A percentile compares a stretch with the other conserved stretches of the same genome.
phyloP scores from a whole-genome alignment of 2,888 invertebrate genomes.

The Hyalella azteca region DNA sequence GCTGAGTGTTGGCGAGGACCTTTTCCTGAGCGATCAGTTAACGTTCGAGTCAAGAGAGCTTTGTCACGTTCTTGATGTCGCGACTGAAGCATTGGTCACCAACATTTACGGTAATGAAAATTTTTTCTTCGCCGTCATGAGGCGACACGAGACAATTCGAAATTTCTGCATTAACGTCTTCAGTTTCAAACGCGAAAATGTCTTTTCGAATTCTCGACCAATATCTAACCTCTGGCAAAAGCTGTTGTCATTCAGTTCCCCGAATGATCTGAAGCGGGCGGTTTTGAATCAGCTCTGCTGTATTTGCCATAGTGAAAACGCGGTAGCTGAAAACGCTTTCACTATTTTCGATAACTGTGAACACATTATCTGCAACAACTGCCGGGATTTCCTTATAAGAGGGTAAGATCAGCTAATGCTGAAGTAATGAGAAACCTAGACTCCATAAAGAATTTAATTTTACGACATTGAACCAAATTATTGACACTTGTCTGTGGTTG shows the following conservation, averaged over 20 bases:
- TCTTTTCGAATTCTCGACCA: not conserved
- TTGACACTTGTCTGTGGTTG: not conserved
- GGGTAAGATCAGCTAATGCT: too few relatives aligned
- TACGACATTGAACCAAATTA: too few relatives aligned
- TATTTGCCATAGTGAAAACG: not conserved
- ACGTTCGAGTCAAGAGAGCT: not conserved
- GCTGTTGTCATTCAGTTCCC: not conserved
- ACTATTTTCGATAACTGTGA: slow-evolving; percentile 5
- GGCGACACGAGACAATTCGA: not conserved
- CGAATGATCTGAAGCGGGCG: not conserved
- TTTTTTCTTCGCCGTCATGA: not conserved
- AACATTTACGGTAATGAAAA: not conserved
- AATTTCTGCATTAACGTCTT: not conserved
- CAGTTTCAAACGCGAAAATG: not conserved
- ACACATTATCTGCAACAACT: not conserved
- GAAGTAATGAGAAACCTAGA: too few relatives aligned
- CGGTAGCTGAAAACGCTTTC: not conserved
- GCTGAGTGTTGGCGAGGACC: not conserved
- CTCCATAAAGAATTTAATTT: too few relatives aligned
- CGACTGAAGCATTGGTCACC: not conserved
- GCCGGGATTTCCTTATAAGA: not conserved
- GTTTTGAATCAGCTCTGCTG: not conserved
- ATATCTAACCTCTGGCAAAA: not conserved
- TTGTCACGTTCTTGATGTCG: not conserved
- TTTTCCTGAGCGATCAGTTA: not conserved